Evolutionary conservation across 2,113 vertebrate genomes (phyloP).

Genomic region (Podarcis cretensis): DNA sequence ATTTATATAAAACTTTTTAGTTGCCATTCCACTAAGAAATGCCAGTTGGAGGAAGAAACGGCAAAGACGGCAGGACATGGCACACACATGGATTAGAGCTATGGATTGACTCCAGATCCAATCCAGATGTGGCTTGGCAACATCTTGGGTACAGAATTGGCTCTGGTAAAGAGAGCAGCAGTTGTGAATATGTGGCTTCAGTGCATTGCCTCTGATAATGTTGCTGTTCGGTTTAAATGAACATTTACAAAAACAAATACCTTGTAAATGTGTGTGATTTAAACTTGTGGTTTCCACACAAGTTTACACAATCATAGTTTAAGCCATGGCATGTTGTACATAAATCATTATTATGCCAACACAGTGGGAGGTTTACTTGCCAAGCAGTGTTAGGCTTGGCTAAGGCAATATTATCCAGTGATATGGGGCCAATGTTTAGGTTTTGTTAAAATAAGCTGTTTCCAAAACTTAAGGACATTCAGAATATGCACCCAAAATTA

Average conservation of each 20-base stretch:
- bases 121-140: constrained; percentile 20
- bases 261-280: background rate
- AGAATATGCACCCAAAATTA: constrained; percentile 25
- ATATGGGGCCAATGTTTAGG: constrained; percentile 14
- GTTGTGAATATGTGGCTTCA: background rate
- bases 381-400: background rate
- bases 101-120: background rate
- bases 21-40: background rate
- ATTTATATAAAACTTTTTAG: background rate
- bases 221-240: constrained; percentile 3
- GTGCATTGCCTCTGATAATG: background rate
- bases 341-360: background rate
- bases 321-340: constrained; percentile 7
- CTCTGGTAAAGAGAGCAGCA: background rate
- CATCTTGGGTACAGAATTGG: background rate
- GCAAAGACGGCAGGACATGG: background rate
- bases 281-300: rapidly evolving
- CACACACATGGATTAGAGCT: background rate
- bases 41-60: constrained; percentile 6
- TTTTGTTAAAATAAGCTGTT: constrained; percentile 39
- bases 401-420: constrained; percentile 22
- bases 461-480: constrained; percentile 15
- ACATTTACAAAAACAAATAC: constrained; percentile 34
- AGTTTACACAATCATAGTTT: constrained; percentile 6
- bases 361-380: constrained; percentile 9